Evolutionary conservation across 2,888 invertebrate species (phyloP).

Genomic region (Euproctis similis): DNA sequence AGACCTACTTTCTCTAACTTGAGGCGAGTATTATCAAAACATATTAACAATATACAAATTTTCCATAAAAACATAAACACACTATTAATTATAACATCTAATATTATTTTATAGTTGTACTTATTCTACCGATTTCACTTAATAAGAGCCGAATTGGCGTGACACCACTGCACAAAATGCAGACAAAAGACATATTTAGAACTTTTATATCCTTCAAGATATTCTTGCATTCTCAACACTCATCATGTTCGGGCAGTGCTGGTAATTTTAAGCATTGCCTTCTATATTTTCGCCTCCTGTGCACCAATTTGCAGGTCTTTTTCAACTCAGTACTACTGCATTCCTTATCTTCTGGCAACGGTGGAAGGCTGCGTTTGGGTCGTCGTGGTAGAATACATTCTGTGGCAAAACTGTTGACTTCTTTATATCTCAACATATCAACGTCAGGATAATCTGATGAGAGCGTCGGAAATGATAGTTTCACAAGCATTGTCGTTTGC

Average conservation of each 20-base stretch:
- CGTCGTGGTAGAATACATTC: slow-evolving; percentile 57
- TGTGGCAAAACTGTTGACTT: slow-evolving; percentile 47
- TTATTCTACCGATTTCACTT: slow-evolving; percentile 16
- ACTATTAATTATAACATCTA: slow-evolving; percentile 10
- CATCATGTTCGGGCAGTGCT: slow-evolving; percentile 55
- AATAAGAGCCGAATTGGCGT: slow-evolving; percentile 8
- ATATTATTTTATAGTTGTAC: slow-evolving; percentile 11
- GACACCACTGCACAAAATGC: slow-evolving; percentile 16
- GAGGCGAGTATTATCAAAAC: no score
- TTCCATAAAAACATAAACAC: slow-evolving; percentile 5
- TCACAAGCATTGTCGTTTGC: slow-evolving; percentile 44
- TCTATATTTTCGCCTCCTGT: slow-evolving; percentile 45
- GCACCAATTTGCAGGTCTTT: slow-evolving; percentile 40
- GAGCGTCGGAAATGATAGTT: slow-evolving; percentile 45
- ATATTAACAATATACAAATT: no score
- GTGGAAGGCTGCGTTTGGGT: slow-evolving; percentile 49
- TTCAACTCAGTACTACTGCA: slow-evolving; percentile 51
- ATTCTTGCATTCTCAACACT: slow-evolving; percentile 58
- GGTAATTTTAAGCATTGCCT: slow-evolving; percentile 50
- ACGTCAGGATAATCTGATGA: slow-evolving; percentile 46
- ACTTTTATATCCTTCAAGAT: slow-evolving; percentile 27
- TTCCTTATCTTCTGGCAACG: slow-evolving; percentile 62
- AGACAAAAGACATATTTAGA: slow-evolving; percentile 14
- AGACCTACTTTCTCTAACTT: no score
- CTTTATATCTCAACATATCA: slow-evolving; percentile 55